These are phyloP conservation scores for Lacanobia wlatinum DNA, from an alignment of 2,888 invertebrate genomes.

Conservation along the genomic window DNA sequence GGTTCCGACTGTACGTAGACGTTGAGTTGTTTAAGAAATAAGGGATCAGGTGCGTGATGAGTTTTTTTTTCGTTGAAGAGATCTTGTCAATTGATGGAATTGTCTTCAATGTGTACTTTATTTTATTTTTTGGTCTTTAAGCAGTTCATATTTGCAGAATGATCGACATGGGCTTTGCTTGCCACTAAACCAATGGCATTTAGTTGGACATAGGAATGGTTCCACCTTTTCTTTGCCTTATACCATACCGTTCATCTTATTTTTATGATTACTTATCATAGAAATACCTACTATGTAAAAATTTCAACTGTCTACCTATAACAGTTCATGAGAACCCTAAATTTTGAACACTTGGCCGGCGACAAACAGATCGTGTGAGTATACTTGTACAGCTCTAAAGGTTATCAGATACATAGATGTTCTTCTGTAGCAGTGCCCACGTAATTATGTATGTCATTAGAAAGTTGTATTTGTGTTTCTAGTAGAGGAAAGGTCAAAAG, in stretches of 20 bases:
- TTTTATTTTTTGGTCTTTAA: background rate
- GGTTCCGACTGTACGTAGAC: constrained; percentile 46
- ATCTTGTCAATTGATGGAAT: background rate
- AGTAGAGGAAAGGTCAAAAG: constrained; percentile 11
- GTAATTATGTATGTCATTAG: constrained; percentile 27
- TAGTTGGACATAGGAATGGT: too few relatives aligned
- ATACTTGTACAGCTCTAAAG: too few relatives aligned
- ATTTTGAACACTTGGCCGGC: too few relatives aligned
- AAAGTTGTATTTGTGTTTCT: constrained; percentile 26
- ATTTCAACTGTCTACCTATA: too few relatives aligned
- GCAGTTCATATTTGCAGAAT: background rate
- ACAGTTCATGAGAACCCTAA: too few relatives aligned
- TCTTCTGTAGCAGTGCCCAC: background rate
- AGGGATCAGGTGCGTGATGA: background rate
- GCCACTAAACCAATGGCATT: too few relatives aligned
- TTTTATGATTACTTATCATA: too few relatives aligned
- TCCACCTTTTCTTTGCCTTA: too few relatives aligned
- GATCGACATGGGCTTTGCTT: too few relatives aligned
- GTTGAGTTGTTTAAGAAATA: constrained; percentile 38
- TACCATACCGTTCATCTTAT: too few relatives aligned
- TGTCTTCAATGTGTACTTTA: background rate
- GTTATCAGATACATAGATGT: background rate
- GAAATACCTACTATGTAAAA: too few relatives aligned
- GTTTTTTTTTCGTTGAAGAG: background rate
- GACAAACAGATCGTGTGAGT: too few relatives aligned